Evolutionary conservation across 1,140 invertebrate species (phyloP), one percentile per base, ranked within the genome.

Genomic region (Hyles euphorbiae): DNA sequence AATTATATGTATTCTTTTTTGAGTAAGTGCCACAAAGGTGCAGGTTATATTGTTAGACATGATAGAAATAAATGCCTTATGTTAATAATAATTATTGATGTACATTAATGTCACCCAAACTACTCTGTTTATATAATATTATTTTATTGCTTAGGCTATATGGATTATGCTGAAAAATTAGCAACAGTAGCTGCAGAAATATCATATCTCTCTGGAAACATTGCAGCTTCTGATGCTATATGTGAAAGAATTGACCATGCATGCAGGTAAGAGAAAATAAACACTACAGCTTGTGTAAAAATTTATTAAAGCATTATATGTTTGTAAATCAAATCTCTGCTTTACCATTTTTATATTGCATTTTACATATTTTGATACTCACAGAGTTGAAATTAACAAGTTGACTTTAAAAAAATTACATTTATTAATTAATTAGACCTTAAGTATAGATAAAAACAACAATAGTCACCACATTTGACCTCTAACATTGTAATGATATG

Each of bases 91-190:
- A 22, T 22, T 22, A 22, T 22, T 22, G 22, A 22, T 22, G 1
- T 22, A 22, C 22, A 22, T 22, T 22, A 22, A 22, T 22, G 22
- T 0, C 2, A 22, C 0, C 22, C 22, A 22, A 22, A 22, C 22
- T 22, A 22, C 1, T 22, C 22, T 2, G 22, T 22, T 22, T 22
- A 22, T 22, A 22, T 22, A 22, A 22, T 22, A 2, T 22, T 22
- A 22, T n/a, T 48, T n/a, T 48, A 10, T 4, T 11, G 60, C 60
- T 33, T 11, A 90, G 89, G 85, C 76, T 89, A 90, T 48, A 82
- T 88, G 83, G 88, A 90, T 66, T 89, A 89, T 83, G 88, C 85
- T 36, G 88, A 89, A 65, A 89, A 88, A 61, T 47, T 89, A 61
- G 89, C 87, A 52, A 90, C 89, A 53, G 71, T 79, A n/a, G 82